Evolutionary conservation across 2,888 invertebrate genomes (phyloP), one percentile per base, ranked within the genome.

Genomic region (Sphaeridia pumilis): DNA sequence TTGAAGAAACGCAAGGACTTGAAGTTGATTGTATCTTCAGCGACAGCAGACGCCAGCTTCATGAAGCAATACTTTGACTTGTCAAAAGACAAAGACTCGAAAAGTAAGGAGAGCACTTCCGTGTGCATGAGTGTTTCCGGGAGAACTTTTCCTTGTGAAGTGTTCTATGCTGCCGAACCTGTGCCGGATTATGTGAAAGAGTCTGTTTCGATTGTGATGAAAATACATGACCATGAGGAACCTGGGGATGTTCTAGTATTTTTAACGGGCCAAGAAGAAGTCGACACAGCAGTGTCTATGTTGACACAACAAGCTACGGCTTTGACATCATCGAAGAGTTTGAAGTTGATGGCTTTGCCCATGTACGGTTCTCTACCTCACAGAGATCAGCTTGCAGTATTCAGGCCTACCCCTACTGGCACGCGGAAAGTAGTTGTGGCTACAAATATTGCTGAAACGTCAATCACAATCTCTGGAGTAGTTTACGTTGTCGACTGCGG

Each of bases 361-460:
- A 83, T 97, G 83, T 93, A 97, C 69, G 94, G 93, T 2, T 84
- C 88, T 28, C 72, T 97, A 53, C 84, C 92, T 0, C 81, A 86
- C 36, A 75, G 79, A 21, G 88, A 88, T 66, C 92, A 95, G 72
- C 74, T 93, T 67, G 83, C 83, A 67, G 92, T 87, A 1, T 93
- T 94, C 69, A 81, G 83, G 65, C 76, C 81, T 0, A 81, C 84
- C 2, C 67, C 72, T 38, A 77, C 78, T 57, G 82, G 82, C 28
- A 78, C 81, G 0, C 75, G 97, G 26, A 97, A 95, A 73, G 81
- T 95, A 22, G 81, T 98, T 0, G 74, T 97, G 3, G 87, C 95
- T 0, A 97, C 95, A 0, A 97, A 97, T 68, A 87, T 98, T 49
- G 95, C 97, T 0, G 97, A 98, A 72, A 89, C 97, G 0, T 93